A percentile compares a stretch with the other conserved stretches of the same genome.
Conservation (phyloP, 2,113 vertebrate genomes). For the Indri indri region DNA sequence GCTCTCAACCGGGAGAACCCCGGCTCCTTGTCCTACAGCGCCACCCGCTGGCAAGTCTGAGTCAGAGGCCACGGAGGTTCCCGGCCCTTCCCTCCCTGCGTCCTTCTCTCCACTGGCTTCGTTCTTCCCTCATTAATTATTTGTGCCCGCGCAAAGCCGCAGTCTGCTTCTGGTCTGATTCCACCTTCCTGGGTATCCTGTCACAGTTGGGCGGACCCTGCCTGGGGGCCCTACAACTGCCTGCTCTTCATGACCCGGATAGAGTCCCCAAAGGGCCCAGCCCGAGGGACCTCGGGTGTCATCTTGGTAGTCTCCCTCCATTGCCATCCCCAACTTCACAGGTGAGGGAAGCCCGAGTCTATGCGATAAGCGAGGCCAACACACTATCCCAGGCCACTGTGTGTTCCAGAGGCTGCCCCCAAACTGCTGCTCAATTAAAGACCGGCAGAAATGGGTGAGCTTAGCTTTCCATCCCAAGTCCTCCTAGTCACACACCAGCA, state of each 20-base stretch:
- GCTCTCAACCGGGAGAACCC: not conserved
- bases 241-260: not conserved
- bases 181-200: not conserved
- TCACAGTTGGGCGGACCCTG: not conserved
- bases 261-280: not conserved
- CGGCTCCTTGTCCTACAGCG: constrained; percentile 84
- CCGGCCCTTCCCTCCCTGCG: accelerated
- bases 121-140: constrained; percentile 16
- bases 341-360: not conserved
- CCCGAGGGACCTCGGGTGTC: too few relatives aligned
- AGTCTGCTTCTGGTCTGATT: not conserved
- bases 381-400: accelerated
- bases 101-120: not conserved
- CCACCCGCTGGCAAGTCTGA: constrained; percentile 79
- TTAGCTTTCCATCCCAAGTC: not conserved
- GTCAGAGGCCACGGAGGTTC: not conserved
- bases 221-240: accelerated
- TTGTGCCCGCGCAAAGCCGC: not conserved
- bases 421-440: not conserved
- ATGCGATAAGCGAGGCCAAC: too few relatives aligned
- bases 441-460: accelerated
- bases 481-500: not conserved
- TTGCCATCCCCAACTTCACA: not conserved
- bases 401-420: not conserved
- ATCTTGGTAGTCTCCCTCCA: not conserved